A percentile compares a stretch with the other conserved stretches of the same genome.
These are phyloP conservation scores for Pteria penguin DNA, from an alignment of 2,888 invertebrate species.

Conservation along the genomic window DNA sequence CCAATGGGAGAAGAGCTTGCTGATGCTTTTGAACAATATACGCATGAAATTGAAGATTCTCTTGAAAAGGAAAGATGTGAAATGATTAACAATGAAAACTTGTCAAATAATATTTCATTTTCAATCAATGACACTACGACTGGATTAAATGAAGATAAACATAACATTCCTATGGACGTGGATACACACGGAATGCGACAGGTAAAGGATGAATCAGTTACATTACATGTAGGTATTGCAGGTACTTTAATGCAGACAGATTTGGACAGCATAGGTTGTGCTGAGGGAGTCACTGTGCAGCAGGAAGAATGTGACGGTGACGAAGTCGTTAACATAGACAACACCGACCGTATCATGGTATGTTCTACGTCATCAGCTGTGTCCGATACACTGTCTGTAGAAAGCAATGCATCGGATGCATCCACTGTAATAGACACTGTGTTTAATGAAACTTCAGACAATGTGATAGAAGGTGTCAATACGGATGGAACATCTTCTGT, in stretches of 20 bases:
- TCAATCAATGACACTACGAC: background rate
- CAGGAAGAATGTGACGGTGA: background rate
- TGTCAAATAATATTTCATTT: background rate
- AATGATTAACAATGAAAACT: conserved; percentile 1
- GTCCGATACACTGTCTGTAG: background rate
- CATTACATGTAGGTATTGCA: background rate
- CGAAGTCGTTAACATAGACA: background rate
- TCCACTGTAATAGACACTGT: conserved; percentile 6
- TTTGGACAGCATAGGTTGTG: background rate
- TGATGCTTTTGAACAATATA: conserved; percentile 58
- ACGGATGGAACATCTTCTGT: too few species aligned
- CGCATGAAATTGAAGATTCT: conserved; percentile 31
- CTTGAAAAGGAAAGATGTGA: conserved; percentile 1
- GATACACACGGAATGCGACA: background rate
- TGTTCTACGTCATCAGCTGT: background rate
- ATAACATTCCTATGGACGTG: background rate
- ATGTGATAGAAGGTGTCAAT: too few species aligned
- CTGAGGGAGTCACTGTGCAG: background rate
- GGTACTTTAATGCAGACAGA: background rate
- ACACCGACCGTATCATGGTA: background rate
- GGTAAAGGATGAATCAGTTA: background rate
- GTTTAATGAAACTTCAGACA: background rate
- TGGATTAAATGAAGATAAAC: background rate
- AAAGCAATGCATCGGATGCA: background rate
- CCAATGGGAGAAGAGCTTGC: conserved; percentile 65